A percentile compares a stretch with the other conserved stretches of the same genome.
These are phyloP conservation scores for Bombylius major DNA, from an alignment of 2,888 invertebrate species.

Conservation along the genomic window DNA sequence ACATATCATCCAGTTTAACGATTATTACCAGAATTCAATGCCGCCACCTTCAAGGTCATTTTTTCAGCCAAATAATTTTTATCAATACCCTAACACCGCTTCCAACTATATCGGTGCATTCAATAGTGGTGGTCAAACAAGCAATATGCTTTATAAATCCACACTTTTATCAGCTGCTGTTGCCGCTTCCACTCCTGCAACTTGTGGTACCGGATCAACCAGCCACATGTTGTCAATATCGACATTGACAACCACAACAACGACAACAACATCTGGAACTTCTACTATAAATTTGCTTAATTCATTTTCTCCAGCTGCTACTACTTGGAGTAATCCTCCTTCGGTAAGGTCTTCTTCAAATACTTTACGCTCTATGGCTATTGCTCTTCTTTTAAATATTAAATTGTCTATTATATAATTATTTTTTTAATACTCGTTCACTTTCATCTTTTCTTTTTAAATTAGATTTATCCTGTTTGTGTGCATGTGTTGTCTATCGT, in stretches of 20 bases:
- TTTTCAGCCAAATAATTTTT: not conserved
- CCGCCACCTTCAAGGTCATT: not conserved
- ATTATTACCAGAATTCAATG: not conserved
- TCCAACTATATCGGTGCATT: too few species aligned
- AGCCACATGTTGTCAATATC: not conserved
- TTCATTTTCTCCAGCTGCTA: not conserved
- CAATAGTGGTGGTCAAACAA: not conserved
- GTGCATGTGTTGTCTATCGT: too few species aligned
- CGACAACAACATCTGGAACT: not conserved
- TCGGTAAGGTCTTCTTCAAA: not conserved
- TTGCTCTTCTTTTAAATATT: not conserved
- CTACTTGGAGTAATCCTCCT: not conserved
- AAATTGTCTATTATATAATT: too few species aligned
- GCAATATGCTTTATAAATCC: not conserved
- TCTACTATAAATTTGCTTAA: not conserved
- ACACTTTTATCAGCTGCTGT: not conserved
- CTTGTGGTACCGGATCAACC: not conserved
- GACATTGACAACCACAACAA: not conserved
- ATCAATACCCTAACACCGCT: not conserved
- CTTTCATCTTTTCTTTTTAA: too few species aligned
- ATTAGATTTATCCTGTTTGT: too few species aligned
- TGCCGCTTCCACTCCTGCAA: not conserved
- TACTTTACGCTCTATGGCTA: not conserved
- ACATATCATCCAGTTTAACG: too few species aligned
- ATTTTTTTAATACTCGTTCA: too few species aligned